Evolutionary conservation across 1,140 invertebrate genomes (phyloP), one percentile per base, ranked within the genome.

Genomic region (Megalopta genalis): DNA sequence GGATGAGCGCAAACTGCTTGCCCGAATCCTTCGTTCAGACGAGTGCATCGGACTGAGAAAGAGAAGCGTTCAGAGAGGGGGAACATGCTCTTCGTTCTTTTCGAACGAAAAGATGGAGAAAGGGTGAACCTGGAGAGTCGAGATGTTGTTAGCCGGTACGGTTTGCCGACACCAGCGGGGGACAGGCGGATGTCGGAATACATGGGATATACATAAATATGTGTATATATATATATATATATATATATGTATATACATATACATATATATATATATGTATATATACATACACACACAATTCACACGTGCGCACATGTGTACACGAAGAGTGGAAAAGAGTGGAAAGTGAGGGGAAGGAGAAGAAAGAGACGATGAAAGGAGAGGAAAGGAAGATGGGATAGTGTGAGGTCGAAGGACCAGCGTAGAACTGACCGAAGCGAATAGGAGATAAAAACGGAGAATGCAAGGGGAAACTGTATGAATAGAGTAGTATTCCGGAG

Each of bases 81-180:
- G 66, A 74, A 52, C 52, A 18, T 52, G 57, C 66, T 85, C 73
- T 73, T 73, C 60, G 60, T 62, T 62, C 60, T 62, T 62, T 63
- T 63, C 69, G 68, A 72, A 71, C 82, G 82, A 83, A 84, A 80
- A 84, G 83, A 84, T 74, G 66, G 82, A 76, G 83, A 84, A 84
- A 84, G 82, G 71, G 70, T 54, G 78, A 74, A 60, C 64, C 32
- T 65, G 81, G 76, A 57, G 67, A 78, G 67, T 25, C 66, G 73
- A 71, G 66, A 80, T 82, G 83, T 80, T 82, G 83, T 80, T 73
- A 71, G 67, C 64, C 27, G 69, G 81, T 70, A 78, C 52, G 77
- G 66, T 80, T 84, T 66, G 80, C 59, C 10, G 42, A 46, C 42
- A 46, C 42, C 42, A 46, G 62, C 66, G 37, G 59, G 57, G 42